Evolutionary conservation across 2,888 invertebrate genomes (phyloP), one percentile per base, ranked within the genome.

Genomic region (Lacanobia oleracea): DNA sequence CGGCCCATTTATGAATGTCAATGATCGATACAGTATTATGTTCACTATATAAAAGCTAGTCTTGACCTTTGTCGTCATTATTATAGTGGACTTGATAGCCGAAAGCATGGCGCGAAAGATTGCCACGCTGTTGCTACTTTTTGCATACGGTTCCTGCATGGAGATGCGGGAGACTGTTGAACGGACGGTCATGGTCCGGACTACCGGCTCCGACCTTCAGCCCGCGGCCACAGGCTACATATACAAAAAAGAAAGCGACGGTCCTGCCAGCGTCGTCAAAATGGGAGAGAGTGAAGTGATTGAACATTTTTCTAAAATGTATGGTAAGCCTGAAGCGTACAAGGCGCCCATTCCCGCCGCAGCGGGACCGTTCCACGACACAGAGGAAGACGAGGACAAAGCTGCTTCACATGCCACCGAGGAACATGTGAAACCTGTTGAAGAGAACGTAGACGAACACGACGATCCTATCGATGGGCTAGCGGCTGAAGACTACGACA

Each of bases 161-260:
- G 93, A 95, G 84, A 94, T 94, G 94, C 91, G 92, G 84, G 96
- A 96, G 87, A 95, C 96, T 6, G 95, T 96, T 2, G 94, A 95
- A 79, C 90, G 96, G 80, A 96, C 96, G 95, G 96, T 96, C 45
- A 94, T 97, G 93, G 96, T 96, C 54, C 94, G 96, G 67, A 96
- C 96, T 72, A 94, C 96, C 0, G 96, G 96, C 56, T 96, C 96
- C 8, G 97, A 97, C 88, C 95, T 97, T 50, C 96, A 96, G 77
- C 96, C 96, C 0, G 97, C 97, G 0, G 97, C 97, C 0, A 96
- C 96, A 0, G 97, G 97, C 1, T 97, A 96, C 89, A 94, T 96
- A 51, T 96, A 96, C 88, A 95, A 95, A 80, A 96, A 96, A 86
- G 93, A 95, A 70, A 93, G 91, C 74, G 92, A 95, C 53, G 95